phyloP scores from a whole-genome alignment of 2,797 vertebrate species.

The Otolemur crassicaudatus region DNA sequence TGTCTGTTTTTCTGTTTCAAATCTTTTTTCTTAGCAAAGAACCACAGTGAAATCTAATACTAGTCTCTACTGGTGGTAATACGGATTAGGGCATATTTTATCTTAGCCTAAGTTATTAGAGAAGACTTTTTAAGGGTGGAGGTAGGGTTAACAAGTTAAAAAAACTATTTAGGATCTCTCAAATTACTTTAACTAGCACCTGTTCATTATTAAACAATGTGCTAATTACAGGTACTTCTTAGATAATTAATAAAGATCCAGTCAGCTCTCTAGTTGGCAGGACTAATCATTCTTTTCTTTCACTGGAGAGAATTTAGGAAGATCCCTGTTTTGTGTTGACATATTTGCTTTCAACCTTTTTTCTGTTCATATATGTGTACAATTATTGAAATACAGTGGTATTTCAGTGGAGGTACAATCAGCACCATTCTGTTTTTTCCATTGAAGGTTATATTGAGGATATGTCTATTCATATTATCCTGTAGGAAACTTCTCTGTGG shows the following conservation, averaged over 20 bases:
- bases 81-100: not conserved
- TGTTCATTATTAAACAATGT: not conserved
- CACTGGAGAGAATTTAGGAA: slow-evolving; percentile 3
- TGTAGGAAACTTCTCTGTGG: not conserved
- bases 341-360: not conserved
- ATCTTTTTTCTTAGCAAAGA: not conserved
- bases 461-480: not conserved
- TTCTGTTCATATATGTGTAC: not conserved
- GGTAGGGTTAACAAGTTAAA: not conserved
- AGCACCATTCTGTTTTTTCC: not conserved
- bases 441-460: not conserved
- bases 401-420: not conserved
- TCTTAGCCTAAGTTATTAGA: not conserved
- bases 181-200: not conserved
- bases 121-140: not conserved
- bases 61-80: not conserved
- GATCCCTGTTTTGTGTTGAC: not conserved
- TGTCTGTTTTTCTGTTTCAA: not conserved
- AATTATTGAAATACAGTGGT: not conserved
- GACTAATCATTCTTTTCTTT: not conserved
- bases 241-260: slow-evolving; percentile 7
- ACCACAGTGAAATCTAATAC: not conserved
- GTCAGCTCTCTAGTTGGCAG: not conserved
- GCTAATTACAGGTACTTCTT: not conserved
- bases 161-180: not conserved